Evolutionary conservation across 2,797 vertebrate genomes (phyloP), one percentile per base, ranked within the genome.

Genomic region (Anisognathus igniventris): DNA sequence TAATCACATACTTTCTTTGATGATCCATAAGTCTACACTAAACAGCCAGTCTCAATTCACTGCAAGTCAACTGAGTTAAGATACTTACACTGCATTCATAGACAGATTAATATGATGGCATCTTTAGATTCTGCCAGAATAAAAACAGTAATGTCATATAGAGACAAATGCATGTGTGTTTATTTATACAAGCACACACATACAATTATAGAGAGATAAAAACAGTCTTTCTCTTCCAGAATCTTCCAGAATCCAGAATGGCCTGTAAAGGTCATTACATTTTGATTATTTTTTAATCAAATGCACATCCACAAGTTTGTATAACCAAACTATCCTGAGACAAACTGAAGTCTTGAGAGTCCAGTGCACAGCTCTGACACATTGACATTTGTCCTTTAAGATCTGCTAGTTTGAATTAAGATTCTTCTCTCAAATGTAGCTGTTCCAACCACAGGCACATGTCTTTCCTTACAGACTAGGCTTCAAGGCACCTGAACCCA

Each of bases 231-330:
- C 61, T 72, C 23, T 86, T 91, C 89, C 87, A 89, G 78, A 72
- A 90, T 88, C 68, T 40, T 40, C 40, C 15, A 40, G 40, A 40
- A 40, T 40, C 40, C 40, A 40, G 40, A 40, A 16, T 40, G 40
- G 40, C 40, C 40, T 56, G 31, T 87, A 91, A 77, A 70, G 78
- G 51, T 91, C 78, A 91, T 54, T 89, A 68, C 7, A 83, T 72
- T 92, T 77, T 71, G 65, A 88, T 48, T 92, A 58, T 62, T 88
- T 93, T 94, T 94, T 61, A 94, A 95, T 75, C 72, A 95, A 95
- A 77, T 74, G 24, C 65, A 88, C 47, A 92, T 88, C 72, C 78
- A 78, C 21, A 68, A 84, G 47, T 73, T 76, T 79, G 57, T 76
- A 57, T 82, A 94, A 83, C 85, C 57, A 93, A 94, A 90, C 21